Conservation (phyloP, 2,113 vertebrate genomes). For the Nibea coibor region DNA sequence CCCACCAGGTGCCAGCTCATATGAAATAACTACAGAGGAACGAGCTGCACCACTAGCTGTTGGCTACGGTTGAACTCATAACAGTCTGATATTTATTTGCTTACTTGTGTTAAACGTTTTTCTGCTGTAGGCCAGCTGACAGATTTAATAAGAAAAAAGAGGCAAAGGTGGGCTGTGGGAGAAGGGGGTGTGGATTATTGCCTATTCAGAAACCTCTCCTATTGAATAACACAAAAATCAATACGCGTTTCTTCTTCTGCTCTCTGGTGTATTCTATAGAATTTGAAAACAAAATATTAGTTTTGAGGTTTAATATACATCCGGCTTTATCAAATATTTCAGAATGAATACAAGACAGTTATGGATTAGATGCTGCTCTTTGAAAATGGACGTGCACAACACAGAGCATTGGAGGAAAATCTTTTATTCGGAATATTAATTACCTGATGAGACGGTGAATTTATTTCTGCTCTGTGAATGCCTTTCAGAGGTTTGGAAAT, state of each 20-base stretch:
- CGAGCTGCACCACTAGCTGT: slow-evolving; percentile 40
- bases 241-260: slow-evolving; percentile 13
- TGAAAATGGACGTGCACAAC: not conserved
- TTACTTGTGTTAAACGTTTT: slow-evolving; percentile 64
- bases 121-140: slow-evolving; percentile 47
- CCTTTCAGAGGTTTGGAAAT: too few relatives aligned
- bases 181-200: slow-evolving; percentile 3
- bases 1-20: not conserved
- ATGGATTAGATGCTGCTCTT: not conserved
- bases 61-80: slow-evolving; percentile 43
- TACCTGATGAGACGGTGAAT: not conserved
- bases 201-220: slow-evolving; percentile 31
- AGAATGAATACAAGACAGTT: not conserved
- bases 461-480: too few relatives aligned
- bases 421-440: not conserved
- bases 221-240: slow-evolving; percentile 59
- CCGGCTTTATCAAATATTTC: not conserved
- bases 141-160: slow-evolving; percentile 40
- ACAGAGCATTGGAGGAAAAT: not conserved
- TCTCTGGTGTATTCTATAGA: not conserved
- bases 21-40: slow-evolving; percentile 36
- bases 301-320: not conserved
- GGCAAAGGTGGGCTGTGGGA: slow-evolving; percentile 27
- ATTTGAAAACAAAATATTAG: slow-evolving; percentile 12
- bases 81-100: slow-evolving; percentile 66